Conservation (phyloP, 2,797 vertebrate genomes). For the Anas georgica region DNA sequence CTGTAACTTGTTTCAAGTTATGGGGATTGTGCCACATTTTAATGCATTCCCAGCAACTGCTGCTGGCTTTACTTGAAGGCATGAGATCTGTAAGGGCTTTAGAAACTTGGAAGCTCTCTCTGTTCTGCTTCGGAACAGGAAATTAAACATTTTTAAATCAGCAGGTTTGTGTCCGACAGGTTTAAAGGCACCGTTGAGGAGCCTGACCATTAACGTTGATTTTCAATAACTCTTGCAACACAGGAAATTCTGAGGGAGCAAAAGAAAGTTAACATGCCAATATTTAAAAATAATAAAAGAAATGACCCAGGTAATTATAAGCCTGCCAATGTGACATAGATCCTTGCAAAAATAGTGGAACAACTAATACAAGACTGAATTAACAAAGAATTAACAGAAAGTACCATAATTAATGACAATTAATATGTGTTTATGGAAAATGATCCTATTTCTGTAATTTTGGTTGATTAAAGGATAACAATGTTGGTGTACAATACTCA, state of each 20-base stretch:
- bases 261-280: background rate
- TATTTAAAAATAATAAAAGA: conserved; percentile 1
- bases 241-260: background rate
- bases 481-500: background rate
- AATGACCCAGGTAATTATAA: background rate
- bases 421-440: background rate
- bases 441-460: background rate
- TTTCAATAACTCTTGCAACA: background rate
- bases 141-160: background rate
- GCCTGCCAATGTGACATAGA: background rate
- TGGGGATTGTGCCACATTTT: background rate
- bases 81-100: background rate
- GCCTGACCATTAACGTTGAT: background rate
- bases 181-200: background rate
- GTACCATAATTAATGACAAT: background rate
- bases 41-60: background rate
- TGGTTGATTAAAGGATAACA: background rate
- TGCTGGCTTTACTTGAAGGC: background rate
- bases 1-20: background rate
- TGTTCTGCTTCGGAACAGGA: background rate
- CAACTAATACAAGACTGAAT: background rate
- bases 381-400: background rate
- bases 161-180: background rate
- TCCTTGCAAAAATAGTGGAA: conserved; percentile 12
- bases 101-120: background rate